phyloP scores from a whole-genome alignment of 2,797 vertebrate genomes.

The Anguilla anguilla region DNA sequence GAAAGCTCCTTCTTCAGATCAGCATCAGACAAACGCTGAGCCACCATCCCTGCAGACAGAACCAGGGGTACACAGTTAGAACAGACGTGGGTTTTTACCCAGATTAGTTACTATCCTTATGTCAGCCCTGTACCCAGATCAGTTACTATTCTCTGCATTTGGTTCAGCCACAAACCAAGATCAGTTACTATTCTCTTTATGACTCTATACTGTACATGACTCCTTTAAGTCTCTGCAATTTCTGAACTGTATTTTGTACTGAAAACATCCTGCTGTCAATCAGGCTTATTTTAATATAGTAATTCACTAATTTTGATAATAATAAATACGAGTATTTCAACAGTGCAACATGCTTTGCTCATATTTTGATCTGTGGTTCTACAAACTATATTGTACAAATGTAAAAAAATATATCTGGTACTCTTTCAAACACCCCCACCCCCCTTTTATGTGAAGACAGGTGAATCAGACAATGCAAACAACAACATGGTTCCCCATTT shows the following conservation, averaged over 20 bases:
- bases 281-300: too few species aligned
- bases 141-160: neutral
- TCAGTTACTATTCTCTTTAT: neutral
- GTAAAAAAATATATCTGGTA: neutral
- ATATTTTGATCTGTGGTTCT: neutral
- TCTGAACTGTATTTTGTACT: too few species aligned
- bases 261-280: too few species aligned
- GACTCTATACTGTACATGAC: neutral
- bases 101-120: neutral
- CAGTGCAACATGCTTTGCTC: neutral
- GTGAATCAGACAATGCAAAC: neutral
- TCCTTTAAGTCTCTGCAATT: neutral
- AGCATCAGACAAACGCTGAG: conserved; percentile 85
- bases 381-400: neutral
- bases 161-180: neutral
- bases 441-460: neutral
- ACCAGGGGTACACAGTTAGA: neutral
- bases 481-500: neutral
- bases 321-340: neutral
- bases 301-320: neutral
- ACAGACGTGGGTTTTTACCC: neutral
- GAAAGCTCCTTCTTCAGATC: conserved; percentile 89
- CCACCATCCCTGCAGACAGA: conserved; percentile 75
- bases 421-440: neutral
- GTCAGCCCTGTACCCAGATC: neutral